Evolutionary conservation across 2,888 invertebrate genomes (phyloP), one percentile per base, ranked within the genome.

Genomic region (Cremastinae sp.): DNA sequence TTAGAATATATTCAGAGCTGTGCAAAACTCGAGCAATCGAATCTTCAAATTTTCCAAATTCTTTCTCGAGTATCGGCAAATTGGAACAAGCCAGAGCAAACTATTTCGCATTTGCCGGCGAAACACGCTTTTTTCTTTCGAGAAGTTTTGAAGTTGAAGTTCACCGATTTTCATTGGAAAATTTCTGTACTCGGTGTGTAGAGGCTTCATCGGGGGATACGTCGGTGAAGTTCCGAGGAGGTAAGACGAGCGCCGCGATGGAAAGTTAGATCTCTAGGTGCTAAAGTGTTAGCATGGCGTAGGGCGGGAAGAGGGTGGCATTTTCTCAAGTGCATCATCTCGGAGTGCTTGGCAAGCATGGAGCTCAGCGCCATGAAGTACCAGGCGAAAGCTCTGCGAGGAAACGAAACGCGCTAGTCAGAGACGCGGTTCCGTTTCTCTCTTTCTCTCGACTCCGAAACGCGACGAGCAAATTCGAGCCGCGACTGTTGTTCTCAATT

Each of bases 271-370:
- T 51, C 77, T 79, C 79, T 78, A 75, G 75, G 72, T 66, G 65
- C 75, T 64, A 58, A 79, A 78, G 56, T 43, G 47, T 39, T 28
- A 28, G n/a, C 39, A 65, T 61, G 58, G 18, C 43, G 43, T 66
- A 28, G 39, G n/a, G 45, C 51, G 64, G 64, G 45, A 62, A 68
- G 62, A 39, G 41, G 80, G 73, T 64, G 79, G 83, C 82, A 82
- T 82, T 82, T 81, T 77, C 80, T 83, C 79, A 77, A 83, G 83
- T 80, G 82, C 75, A 78, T 81, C 78, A 70, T 79, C 80, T 81
- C 5, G 28, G 76, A 83, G 83, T 83, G 83, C 80, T 83, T 69
- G 78, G 83, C 78, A 83, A 83, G 83, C 83, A 83, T 51, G 58
- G 70, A 59, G 53, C 53, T 65, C 28, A 28, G 28, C 55, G 68